A percentile compares a stretch with the other conserved stretches of the same genome.
These are phyloP conservation scores for Oncorhynchus gorbuscha DNA, from an alignment of 2,113 vertebrate species.

Conservation along the genomic window DNA sequence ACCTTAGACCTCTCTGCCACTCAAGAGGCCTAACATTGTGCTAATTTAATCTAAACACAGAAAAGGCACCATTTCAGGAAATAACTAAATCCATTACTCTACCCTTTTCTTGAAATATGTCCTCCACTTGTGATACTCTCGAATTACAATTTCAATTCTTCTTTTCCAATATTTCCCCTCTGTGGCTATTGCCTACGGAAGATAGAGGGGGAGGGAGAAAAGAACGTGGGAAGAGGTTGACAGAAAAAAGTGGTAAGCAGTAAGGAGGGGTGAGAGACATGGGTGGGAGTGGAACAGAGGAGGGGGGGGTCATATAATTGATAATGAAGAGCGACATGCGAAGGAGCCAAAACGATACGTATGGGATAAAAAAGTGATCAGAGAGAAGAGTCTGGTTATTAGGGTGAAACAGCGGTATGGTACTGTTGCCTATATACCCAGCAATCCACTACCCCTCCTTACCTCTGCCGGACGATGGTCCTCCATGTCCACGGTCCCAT, in stretches of 20 bases:
- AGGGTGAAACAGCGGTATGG: not conserved
- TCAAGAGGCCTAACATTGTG: too few species aligned
- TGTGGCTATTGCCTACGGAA: conserved; percentile 80
- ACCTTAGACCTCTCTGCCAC: too few species aligned
- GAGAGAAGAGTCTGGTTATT: not conserved
- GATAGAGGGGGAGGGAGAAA: conserved; percentile 27
- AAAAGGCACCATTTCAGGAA: not conserved
- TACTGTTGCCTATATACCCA: not conserved
- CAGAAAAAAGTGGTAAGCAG: not conserved
- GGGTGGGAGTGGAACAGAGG: not conserved
- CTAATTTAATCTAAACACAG: too few species aligned
- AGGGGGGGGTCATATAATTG: not conserved
- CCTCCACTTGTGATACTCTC: conserved; percentile 98
- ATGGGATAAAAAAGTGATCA: not conserved
- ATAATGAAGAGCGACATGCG: not conserved
- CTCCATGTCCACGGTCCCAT: conserved; percentile 85
- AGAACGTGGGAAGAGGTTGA: not conserved
- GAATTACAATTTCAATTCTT: conserved; percentile 93
- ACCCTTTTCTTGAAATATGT: conserved; percentile 99
- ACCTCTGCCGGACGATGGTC: conserved; percentile 89
- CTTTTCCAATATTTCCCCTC: conserved; percentile 94
- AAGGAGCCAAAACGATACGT: not conserved
- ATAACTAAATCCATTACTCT: conserved; percentile 22
- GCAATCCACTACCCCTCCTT: not conserved
- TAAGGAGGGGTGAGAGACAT: not conserved